Base-by-base conservation (phyloP, 2,797 vertebrate species). In the Hypotaenidia okinawae region DNA sequence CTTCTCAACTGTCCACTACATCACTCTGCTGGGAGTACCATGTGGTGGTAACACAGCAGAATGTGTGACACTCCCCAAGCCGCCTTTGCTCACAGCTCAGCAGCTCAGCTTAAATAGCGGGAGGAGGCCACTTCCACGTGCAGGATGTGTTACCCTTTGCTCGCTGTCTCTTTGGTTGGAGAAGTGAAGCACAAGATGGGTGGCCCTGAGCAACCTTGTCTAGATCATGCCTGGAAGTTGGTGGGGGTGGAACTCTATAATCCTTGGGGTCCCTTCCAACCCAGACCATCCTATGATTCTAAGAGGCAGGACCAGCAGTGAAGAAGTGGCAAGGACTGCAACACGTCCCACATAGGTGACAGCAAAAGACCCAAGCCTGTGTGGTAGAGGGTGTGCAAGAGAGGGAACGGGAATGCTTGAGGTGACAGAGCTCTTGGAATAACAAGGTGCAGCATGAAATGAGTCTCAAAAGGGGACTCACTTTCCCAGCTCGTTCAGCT, bases 21-120 rank as follows among this genome's bases (percentile, higher is more conserved):
- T 24, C 49, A 33, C 32, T 62, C 19, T 33, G 32, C 18, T 54
- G 25, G 45, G 10, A 55, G 37, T 13, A 37, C 37, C 45, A 11
- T 1, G 0, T 0, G 0, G 0, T 0, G 0, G 27, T n/a, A 61
- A 78, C 19, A 13, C 10, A 39, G n/a, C 63, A 87, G 55, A 76
- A 82, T 16, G 10, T 5, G 10, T 37, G 43, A 16, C 28, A 10
- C 9, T 67, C 11, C 21, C 22, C 52, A 55, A 17, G 63, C 2
- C 21, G 37, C 27, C 52, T 35, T 55, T 43, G 21, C 55, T 87
- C 63, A 21, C 33, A 27, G 25, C 49, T 22, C 63, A 73, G 13
- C 33, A 27, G 25, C 49, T 22, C 63, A 73, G 13, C 13, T 68
- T 37, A 75, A 62, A 69, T 0, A 4, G 22, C 57, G 64, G 32